These are phyloP conservation scores for Parasteatoda tepidariorum DNA, from an alignment of 1,140 invertebrate genomes.

Conservation along the genomic window DNA sequence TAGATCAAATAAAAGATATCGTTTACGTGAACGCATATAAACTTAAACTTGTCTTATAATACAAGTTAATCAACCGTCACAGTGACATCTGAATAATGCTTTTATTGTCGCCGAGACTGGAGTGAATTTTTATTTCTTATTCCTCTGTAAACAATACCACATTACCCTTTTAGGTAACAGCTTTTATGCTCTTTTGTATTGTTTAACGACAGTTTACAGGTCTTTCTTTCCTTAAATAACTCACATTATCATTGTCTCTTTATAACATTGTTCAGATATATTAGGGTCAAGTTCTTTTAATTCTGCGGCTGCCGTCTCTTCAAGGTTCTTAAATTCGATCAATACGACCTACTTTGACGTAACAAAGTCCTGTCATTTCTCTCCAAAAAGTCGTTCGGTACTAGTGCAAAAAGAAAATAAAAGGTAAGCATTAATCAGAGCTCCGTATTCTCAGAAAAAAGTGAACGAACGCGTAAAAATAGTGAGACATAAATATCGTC, in stretches of 20 bases:
- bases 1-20: no score
- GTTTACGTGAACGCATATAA: no score
- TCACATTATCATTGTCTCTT: not conserved
- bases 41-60: no score
- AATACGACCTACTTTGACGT: slow-evolving; percentile 51
- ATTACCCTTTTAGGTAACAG: not conserved
- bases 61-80: no score
- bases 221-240: not conserved
- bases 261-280: not conserved
- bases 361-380: slow-evolving; percentile 3
- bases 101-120: no score
- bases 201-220: not conserved
- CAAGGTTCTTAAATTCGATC: slow-evolving; percentile 32
- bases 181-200: not conserved
- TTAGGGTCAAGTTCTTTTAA: slow-evolving; percentile 41
- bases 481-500: slow-evolving; percentile 35
- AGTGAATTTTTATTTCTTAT: no score
- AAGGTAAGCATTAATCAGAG: slow-evolving; percentile 8
- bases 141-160: not conserved
- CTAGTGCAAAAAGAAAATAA: slow-evolving; percentile 11
- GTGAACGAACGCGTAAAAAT: slow-evolving; percentile 33
- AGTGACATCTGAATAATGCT: no score
- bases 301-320: not conserved
- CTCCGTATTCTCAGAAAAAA: slow-evolving; percentile 22
- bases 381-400: slow-evolving; percentile 33